Evolutionary conservation across 2,113 vertebrate genomes (phyloP).

Genomic region (Australoheros scitulus): DNA sequence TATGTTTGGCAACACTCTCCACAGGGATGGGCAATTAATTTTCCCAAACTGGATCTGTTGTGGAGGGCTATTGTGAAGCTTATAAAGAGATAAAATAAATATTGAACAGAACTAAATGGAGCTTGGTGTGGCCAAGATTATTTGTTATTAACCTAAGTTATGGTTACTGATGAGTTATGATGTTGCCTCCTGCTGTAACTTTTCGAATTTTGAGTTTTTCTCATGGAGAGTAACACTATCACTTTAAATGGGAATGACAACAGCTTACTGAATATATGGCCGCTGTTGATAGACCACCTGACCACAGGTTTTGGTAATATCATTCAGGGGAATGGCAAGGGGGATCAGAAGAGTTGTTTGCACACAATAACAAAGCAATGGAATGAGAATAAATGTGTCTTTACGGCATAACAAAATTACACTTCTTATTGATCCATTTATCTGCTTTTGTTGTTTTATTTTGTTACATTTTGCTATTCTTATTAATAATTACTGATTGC

Average conservation of each 20-base stretch:
- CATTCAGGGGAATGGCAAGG: background rate
- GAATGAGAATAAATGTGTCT: background rate
- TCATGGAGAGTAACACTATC: too few species aligned
- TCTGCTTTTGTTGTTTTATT: background rate
- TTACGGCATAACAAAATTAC: background rate
- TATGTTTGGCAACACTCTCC: background rate
- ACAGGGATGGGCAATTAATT: background rate
- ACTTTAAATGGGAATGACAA: too few species aligned
- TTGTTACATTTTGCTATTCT: background rate
- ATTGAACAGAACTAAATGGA: too few species aligned
- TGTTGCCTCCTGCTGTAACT: background rate
- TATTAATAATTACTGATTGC: too few species aligned
- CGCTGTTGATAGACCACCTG: too few species aligned
- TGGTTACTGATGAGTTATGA: too few species aligned
- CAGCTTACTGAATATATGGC: too few species aligned
- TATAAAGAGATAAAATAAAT: too few species aligned
- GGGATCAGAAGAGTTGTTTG: background rate
- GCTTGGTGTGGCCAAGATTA: too few species aligned
- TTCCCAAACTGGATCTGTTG: background rate
- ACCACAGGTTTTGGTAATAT: too few species aligned
- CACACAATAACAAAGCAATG: background rate
- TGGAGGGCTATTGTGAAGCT: background rate
- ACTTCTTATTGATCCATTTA: background rate
- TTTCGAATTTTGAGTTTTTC: too few species aligned
- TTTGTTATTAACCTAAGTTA: too few species aligned